Percentiles rank a stretch among this genome's conserved stretches.
phyloP scores from a whole-genome alignment of 2,797 vertebrate species.

The Sibirionetta formosa region DNA sequence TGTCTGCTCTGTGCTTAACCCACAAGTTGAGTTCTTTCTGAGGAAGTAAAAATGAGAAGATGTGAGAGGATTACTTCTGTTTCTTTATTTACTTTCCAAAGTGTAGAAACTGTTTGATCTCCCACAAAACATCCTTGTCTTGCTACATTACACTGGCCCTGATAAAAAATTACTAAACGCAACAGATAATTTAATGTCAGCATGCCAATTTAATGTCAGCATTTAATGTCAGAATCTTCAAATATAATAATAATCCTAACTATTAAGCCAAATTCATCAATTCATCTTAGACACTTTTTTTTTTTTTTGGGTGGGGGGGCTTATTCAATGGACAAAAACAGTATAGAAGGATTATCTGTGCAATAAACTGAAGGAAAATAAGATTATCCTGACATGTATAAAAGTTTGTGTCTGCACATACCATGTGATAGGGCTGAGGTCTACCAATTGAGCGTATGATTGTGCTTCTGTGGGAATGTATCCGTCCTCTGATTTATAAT shows the following conservation, averaged over 20 bases:
- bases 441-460: neutral
- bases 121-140: neutral
- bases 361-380: neutral
- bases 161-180: neutral
- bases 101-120: neutral
- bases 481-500: neutral
- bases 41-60: conserved; percentile 2
- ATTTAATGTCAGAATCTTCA: neutral
- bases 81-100: conserved; percentile 18
- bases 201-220: too few relatives aligned
- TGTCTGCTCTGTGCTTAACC: neutral
- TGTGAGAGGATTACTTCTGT: neutral
- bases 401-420: neutral
- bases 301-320: too few relatives aligned
- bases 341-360: neutral
- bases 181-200: neutral
- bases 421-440: accelerated
- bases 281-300: too few relatives aligned
- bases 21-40: neutral
- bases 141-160: neutral
- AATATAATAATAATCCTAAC: neutral
- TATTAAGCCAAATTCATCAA: too few relatives aligned
- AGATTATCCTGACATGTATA: neutral
- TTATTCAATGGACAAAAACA: neutral
- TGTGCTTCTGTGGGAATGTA: neutral